Evolutionary conservation across 2,113 vertebrate genomes (phyloP).

Genomic region (Ibidorhyncha struthersii): DNA sequence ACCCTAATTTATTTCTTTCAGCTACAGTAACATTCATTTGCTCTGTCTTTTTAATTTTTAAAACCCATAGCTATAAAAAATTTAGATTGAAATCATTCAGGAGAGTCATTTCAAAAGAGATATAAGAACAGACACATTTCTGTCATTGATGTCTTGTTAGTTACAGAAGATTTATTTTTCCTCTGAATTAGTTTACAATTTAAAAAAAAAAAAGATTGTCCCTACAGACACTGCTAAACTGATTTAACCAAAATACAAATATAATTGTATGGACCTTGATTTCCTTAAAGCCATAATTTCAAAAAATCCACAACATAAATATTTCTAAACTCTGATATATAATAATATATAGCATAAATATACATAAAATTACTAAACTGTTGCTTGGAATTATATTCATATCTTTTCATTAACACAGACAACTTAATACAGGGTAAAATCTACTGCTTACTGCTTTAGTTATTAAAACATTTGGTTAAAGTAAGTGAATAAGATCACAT

Average conservation of each 20-base stretch:
- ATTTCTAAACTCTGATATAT: not conserved
- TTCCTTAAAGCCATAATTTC: not conserved
- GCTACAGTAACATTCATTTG: not conserved
- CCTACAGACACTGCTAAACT: slow-evolving; percentile 42
- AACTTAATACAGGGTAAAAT: not conserved
- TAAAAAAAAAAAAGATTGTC: not conserved
- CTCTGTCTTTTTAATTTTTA: slow-evolving; percentile 45
- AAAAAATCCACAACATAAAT: not conserved
- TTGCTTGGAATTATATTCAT: not conserved
- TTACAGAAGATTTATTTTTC: slow-evolving; percentile 36
- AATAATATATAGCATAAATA: not conserved
- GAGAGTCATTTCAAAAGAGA: slow-evolving; percentile 40
- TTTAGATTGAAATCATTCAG: slow-evolving; percentile 43
- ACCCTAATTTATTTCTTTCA: slow-evolving; percentile 50
- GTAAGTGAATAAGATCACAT: not conserved
- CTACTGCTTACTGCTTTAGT: not conserved
- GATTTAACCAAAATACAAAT: slow-evolving; percentile 39
- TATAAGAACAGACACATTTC: slow-evolving; percentile 34
- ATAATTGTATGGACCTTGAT: not conserved
- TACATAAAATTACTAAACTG: not conserved
- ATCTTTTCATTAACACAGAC: not conserved
- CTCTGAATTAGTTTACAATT: slow-evolving; percentile 52
- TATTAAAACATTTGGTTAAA: not conserved
- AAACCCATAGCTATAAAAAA: slow-evolving; percentile 57
- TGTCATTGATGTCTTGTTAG: slow-evolving; percentile 32